These are phyloP conservation scores for Semnornis frantzii DNA, from an alignment of 2,113 vertebrate species.

Conservation along the genomic window DNA sequence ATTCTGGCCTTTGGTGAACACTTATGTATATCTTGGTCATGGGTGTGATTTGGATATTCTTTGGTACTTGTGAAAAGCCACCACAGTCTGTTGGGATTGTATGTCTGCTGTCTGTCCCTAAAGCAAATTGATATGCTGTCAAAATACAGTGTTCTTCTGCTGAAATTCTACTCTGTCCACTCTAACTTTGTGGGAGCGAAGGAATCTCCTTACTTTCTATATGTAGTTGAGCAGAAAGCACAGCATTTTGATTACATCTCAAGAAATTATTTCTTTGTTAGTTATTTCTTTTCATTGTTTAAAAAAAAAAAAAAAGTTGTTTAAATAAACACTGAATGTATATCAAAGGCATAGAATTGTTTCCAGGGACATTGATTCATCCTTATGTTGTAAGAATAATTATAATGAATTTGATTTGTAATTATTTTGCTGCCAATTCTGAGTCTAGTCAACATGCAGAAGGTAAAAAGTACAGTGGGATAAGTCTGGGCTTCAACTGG, in stretches of 20 bases:
- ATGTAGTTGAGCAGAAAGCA: background rate
- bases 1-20: background rate
- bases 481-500: background rate
- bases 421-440: constrained; percentile 26
- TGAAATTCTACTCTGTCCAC: background rate
- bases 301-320: background rate
- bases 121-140: background rate
- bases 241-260: background rate
- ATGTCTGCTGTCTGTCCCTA: background rate
- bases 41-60: background rate
- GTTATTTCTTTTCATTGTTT: background rate
- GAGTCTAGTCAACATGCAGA: constrained; percentile 7
- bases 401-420: constrained; percentile 13
- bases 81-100: background rate
- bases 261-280: background rate
- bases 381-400: constrained; percentile 30
- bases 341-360: background rate
- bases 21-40: background rate
- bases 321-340: background rate
- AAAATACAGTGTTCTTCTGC: background rate
- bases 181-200: background rate
- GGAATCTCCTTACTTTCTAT: background rate
- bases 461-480: background rate
- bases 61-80: background rate
- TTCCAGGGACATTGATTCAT: constrained; percentile 33